These are phyloP conservation scores for Podarcis siculus DNA, from an alignment of 2,797 vertebrate species.

Conservation along the genomic window DNA sequence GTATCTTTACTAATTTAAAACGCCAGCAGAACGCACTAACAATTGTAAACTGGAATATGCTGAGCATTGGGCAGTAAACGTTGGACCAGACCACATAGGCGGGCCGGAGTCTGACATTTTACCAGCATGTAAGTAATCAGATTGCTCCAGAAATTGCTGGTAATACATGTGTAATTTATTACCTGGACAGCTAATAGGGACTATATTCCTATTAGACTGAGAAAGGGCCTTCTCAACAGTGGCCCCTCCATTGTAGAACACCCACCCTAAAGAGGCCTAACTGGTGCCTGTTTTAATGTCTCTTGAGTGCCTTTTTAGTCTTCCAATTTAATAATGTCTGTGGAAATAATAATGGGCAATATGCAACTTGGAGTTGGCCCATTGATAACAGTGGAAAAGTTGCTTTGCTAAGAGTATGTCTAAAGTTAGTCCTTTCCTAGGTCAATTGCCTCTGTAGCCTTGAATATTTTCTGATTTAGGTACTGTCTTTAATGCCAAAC, in stretches of 20 bases:
- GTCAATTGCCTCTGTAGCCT: neutral
- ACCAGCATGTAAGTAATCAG: neutral
- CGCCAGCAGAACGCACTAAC: neutral
- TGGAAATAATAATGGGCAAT: no score
- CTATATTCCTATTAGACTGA: neutral
- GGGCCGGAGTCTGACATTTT: neutral
- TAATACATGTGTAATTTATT: neutral
- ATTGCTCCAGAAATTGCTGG: neutral
- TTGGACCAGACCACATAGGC: neutral
- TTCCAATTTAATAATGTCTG: no score
- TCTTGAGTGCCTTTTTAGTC: neutral
- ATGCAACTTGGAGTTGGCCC: no score
- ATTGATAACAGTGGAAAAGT: no score
- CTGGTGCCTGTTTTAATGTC: neutral
- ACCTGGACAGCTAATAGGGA: neutral
- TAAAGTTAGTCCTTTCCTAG: neutral
- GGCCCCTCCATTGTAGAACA: neutral
- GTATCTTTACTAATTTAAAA: neutral
- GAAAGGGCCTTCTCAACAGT: neutral
- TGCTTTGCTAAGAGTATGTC: no score
- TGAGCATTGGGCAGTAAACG: neutral
- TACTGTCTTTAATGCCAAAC: neutral
- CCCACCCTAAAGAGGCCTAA: neutral
- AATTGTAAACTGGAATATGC: neutral
- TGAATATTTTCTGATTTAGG: neutral